phyloP scores from a whole-genome alignment of 1,140 invertebrate genomes.

The Drosophila parvula region DNA sequence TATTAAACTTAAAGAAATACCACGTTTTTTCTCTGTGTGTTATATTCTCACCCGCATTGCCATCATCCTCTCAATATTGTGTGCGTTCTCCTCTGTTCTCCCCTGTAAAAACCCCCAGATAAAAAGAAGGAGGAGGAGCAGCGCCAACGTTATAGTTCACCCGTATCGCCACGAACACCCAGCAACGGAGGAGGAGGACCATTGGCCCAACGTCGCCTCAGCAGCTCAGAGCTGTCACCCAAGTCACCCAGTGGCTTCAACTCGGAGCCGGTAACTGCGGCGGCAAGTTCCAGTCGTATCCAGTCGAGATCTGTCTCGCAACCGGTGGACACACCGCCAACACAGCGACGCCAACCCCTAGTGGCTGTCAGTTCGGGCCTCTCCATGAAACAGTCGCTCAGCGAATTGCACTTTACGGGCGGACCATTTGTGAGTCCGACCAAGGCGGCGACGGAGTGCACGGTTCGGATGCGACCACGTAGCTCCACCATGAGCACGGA shows the following conservation, averaged over 20 bases:
- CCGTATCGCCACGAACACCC: slow-evolving; percentile 40
- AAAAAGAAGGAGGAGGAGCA: slow-evolving; percentile 78
- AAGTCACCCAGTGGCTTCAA: slow-evolving; percentile 52
- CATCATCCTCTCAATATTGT: slow-evolving; percentile 29
- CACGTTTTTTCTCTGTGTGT: slow-evolving; percentile 23
- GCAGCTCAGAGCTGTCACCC: slow-evolving; percentile 64
- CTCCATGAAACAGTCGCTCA: slow-evolving; percentile 77
- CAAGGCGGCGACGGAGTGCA: slow-evolving; percentile 49
- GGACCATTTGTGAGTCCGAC: slow-evolving; percentile 40
- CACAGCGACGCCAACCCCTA: slow-evolving; percentile 52
- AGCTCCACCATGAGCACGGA: slow-evolving; percentile 70
- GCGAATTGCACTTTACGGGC: slow-evolving; percentile 72
- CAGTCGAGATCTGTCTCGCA: slow-evolving; percentile 45
- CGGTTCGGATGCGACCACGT: slow-evolving; percentile 64
- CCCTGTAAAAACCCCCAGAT: slow-evolving; percentile 41
- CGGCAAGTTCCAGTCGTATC: slow-evolving; percentile 1
- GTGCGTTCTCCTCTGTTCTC: neutral
- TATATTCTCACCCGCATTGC: slow-evolving; percentile 13
- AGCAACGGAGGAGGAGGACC: slow-evolving; percentile 18
- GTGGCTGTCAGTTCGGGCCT: slow-evolving; percentile 63
- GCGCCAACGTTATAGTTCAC: slow-evolving; percentile 61
- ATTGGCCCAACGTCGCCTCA: slow-evolving; percentile 39
- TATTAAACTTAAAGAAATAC: neutral
- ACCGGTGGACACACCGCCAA: slow-evolving; percentile 46
- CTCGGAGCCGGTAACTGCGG: slow-evolving; percentile 46